phyloP scores from a whole-genome alignment of 2,113 vertebrate species.

The Synchiropus splendidus region DNA sequence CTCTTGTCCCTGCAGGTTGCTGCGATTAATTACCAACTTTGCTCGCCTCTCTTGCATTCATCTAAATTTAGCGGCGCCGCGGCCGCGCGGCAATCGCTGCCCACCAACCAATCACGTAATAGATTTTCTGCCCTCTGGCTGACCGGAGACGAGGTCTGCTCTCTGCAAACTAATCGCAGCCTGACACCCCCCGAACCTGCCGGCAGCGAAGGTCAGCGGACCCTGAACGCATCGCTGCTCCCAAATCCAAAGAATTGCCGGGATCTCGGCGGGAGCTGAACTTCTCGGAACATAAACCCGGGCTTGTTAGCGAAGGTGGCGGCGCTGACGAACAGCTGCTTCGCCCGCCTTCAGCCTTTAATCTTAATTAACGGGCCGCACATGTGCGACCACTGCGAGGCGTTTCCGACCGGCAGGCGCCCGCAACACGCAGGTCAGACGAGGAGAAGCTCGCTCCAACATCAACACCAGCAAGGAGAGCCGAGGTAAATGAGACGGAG shows the following conservation, averaged over 20 bases:
- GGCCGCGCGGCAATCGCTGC: constrained; percentile 24
- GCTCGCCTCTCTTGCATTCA: constrained; percentile 41
- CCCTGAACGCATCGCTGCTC: constrained; percentile 9
- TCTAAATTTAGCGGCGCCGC: constrained; percentile 54
- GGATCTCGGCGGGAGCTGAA: constrained; percentile 12
- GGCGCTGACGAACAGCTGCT: constrained; percentile 53
- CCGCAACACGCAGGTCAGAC: constrained; percentile 31
- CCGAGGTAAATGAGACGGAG: constrained; percentile 50
- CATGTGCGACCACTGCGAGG: constrained; percentile 41
- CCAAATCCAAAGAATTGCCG: constrained; percentile 12
- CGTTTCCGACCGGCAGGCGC: constrained; percentile 16
- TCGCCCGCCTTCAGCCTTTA: constrained; percentile 40
- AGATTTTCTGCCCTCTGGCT: constrained; percentile 51
- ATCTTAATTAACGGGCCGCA: constrained; percentile 54
- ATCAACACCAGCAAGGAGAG: constrained; percentile 40
- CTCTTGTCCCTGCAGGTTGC: constrained; percentile 22
- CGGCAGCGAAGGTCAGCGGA: constrained; percentile 41
- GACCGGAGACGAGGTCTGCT: constrained; percentile 33
- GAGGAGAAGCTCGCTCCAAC: constrained; percentile 27
- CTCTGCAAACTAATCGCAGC: constrained; percentile 54
- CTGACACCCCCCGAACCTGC: constrained; percentile 36
- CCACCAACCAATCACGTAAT: constrained; percentile 46
- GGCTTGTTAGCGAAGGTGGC: constrained; percentile 38
- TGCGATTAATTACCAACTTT: constrained; percentile 55
- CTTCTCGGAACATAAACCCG: constrained; percentile 8